Conservation (phyloP, 2,888 invertebrate genomes). For the Tuta absoluta region DNA sequence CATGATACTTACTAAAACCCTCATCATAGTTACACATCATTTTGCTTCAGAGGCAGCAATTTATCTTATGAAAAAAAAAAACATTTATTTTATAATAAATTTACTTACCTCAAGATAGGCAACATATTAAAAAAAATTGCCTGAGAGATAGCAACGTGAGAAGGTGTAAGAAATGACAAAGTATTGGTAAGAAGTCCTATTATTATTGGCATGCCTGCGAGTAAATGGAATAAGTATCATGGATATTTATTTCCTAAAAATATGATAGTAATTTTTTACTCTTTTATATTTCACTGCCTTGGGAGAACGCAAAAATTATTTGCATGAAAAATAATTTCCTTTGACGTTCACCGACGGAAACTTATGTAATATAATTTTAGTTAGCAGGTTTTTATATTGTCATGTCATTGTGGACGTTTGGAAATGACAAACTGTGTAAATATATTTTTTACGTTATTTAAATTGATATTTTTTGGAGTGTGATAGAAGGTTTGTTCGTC, state of each 20-base stretch:
- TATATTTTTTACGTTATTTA: slow-evolving; percentile 64
- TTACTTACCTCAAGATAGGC: no score
- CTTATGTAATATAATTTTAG: slow-evolving; percentile 54
- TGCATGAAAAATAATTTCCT: slow-evolving; percentile 45
- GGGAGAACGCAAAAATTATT: slow-evolving; percentile 49
- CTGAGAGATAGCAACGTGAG: no score
- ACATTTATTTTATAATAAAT: no score
- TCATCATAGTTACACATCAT: no score
- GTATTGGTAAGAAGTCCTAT: neutral
- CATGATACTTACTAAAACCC: neutral
- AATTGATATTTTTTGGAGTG: slow-evolving; percentile 58
- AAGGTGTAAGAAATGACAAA: no score
- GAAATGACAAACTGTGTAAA: slow-evolving; percentile 67
- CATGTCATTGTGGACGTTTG: slow-evolving; percentile 43
- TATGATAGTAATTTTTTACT: neutral
- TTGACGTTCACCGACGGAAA: slow-evolving; percentile 46
- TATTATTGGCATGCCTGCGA: neutral
- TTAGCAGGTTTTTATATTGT: slow-evolving; percentile 48
- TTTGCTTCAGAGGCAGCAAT: no score
- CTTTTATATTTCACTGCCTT: slow-evolving; percentile 56
- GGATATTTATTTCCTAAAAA: no score
- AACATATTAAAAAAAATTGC: no score
- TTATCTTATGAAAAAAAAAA: no score
- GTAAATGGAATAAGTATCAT: no score
- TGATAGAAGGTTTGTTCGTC: slow-evolving; percentile 45